phyloP scores from a whole-genome alignment of 2,113 vertebrate species.

The Polypterus bichir region DNA sequence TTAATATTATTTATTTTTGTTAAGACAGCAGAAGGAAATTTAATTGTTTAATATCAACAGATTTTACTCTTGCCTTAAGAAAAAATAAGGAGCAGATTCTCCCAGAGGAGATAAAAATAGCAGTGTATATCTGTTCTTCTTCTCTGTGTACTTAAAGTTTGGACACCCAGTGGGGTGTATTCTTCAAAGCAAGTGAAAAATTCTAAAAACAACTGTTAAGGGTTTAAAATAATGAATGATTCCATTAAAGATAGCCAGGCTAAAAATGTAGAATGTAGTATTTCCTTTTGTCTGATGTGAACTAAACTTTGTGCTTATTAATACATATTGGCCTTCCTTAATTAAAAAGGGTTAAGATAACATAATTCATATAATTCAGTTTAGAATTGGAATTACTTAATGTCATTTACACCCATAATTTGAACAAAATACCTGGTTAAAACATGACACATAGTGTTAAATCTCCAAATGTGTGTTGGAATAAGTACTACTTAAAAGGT shows the following conservation, averaged over 20 bases:
- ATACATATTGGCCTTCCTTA: not conserved
- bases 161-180: slow-evolving; percentile 54
- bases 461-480: too few relatives aligned
- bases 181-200: slow-evolving; percentile 65
- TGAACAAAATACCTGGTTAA: too few relatives aligned
- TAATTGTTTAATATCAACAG: too few relatives aligned
- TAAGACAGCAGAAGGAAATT: too few relatives aligned
- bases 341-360: too few relatives aligned
- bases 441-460: too few relatives aligned
- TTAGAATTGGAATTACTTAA: too few relatives aligned
- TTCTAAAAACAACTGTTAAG: slow-evolving; percentile 61
- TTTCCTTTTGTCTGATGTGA: slow-evolving; percentile 23
- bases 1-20: too few relatives aligned
- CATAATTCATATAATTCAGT: too few relatives aligned
- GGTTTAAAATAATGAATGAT: slow-evolving; percentile 46
- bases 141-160: slow-evolving; percentile 54
- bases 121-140: slow-evolving; percentile 26
- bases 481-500: too few relatives aligned
- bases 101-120: slow-evolving; percentile 56
- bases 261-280: slow-evolving; percentile 10
- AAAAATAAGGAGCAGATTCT: slow-evolving; percentile 38
- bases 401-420: too few relatives aligned
- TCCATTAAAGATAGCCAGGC: slow-evolving; percentile 24
- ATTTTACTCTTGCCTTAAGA: slow-evolving; percentile 5
- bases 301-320: not conserved